Evolutionary conservation across 2,888 invertebrate genomes (phyloP), one percentile per base, ranked within the genome.

Genomic region (Pachydiplax longipennis): DNA sequence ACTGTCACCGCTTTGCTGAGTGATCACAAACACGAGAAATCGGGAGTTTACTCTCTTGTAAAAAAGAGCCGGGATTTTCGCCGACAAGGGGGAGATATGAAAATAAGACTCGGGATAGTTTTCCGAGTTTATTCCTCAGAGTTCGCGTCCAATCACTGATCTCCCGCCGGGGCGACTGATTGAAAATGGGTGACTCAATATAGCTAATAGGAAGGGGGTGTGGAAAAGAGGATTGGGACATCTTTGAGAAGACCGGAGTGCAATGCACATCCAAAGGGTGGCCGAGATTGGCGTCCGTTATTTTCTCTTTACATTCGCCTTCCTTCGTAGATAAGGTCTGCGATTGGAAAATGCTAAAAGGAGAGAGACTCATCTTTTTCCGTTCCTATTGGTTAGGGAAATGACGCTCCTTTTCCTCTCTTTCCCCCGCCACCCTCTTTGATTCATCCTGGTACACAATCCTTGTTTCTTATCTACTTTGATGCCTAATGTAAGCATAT

Each of bases 321-420:
- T n/a, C 61, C 61, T 61, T 8, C 65, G n/a, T 22, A 73, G 73
- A 73, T 73, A 73, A 73, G 73, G 73, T 73, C 25, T 73, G 15
- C 31, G 58, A 31, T 61, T 87, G 35, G 87, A 37, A 87, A 87
- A 87, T 87, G 61, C 61, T 87, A 61, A 87, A 87, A 87, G 87
- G 87, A 65, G 65, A 61, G 61, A 65, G 37, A 37, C 61, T 53
- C 81, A 22, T 25, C 87, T 35, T 87, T 87, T 61, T 61, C 37
- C 61, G 22, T 61, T 87, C n/a, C 61, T 37, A 87, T 87, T 87
- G 87, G 61, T 87, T 87, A 87, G 61, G 87, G 87, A 87, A 87
- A 87, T 87, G 87, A 87, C 61, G 61, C 58, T 87, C 37, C 61
- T 37, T 65, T 61, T 65, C 87, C 37, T 65, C 87, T 61, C 4